Base-by-base conservation (phyloP, 2,888 invertebrate species). In the Ligdia adustata region DNA sequence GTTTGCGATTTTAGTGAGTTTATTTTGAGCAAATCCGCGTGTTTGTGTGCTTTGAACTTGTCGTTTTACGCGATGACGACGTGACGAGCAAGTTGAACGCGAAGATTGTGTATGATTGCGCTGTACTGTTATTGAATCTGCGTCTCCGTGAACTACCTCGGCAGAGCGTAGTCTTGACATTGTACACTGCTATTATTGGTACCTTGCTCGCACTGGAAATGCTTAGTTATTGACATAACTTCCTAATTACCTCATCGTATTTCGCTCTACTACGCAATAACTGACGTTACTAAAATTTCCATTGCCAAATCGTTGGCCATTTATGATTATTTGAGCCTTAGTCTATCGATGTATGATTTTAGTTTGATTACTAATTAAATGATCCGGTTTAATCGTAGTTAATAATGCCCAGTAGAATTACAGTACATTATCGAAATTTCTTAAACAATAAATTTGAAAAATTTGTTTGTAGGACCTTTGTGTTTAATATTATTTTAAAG, bases 151-250 rank as follows among this genome's bases (percentile, higher is more conserved):
- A 47, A 49, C 51, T 32, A 28, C 29, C 35, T 24, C 34, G 28
- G 20, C 34, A 18, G 28, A 61, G 58, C 74, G 79, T 85, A 82
- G 69, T 79, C 86, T 87, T 86, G 85, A 87, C 87, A 85, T 86
- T 88, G 85, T 74, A 55, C 57, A 59, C 58, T 57, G 65, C 72
- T 75, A 75, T 74, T 75, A 72, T 62, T 45, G 44, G 35, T 51
- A 43, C 69, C 64, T 66, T 67, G 66, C 64, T 14, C 9, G 47
- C 44, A 9, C 24, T 14, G 29, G 26, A 44, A 52, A 47, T 40
- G 37, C 48, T 50, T 37, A 63, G 63, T 57, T 60, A 69, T 72
- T 77, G 72, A 71, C 77, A 75, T 80, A 69, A 69, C 74, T 74
- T 57, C 48, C 60, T 60, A 59, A 64, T 79, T 71, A 73, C 75